Evolutionary conservation across 2,113 vertebrate species (phyloP).

Genomic region (Trichomycterus rosablanca): DNA sequence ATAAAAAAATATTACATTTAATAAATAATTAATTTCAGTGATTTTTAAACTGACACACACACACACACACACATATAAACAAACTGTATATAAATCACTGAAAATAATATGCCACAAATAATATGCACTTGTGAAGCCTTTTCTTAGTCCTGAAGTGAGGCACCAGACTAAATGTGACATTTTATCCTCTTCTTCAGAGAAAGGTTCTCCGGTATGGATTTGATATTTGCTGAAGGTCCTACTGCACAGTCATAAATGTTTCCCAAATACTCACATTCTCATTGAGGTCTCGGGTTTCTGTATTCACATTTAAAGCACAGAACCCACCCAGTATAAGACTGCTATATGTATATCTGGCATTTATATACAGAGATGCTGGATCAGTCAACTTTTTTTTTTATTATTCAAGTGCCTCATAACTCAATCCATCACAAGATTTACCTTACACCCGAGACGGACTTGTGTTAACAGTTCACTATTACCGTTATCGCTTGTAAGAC

Average conservation of each 20-base stretch:
- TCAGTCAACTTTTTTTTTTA: constrained; percentile 11
- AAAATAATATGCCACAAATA: too few relatives aligned
- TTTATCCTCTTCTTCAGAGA: constrained; percentile 20
- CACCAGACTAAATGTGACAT: constrained; percentile 20
- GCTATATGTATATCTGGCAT: constrained; percentile 8
- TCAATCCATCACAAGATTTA: constrained; percentile 40
- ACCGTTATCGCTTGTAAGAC: constrained; percentile 40
- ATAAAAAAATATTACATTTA: too few relatives aligned
- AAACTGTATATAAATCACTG: too few relatives aligned
- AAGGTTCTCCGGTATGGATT: constrained; percentile 20
- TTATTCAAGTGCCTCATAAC: constrained; percentile 6
- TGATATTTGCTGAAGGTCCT: constrained; percentile 32
- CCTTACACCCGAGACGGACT: constrained; percentile 26
- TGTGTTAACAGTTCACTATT: constrained; percentile 42
- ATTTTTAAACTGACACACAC: too few relatives aligned
- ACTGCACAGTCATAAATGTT: background rate
- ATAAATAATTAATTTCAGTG: too few relatives aligned
- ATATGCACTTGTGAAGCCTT: too few relatives aligned
- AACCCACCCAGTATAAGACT: too few relatives aligned
- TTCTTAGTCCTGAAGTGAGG: constrained; percentile 1
- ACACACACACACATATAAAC: too few relatives aligned
- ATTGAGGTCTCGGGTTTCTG: background rate
- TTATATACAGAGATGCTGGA: background rate
- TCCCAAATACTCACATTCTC: background rate
- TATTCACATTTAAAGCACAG: background rate